Evolutionary conservation across 2,888 invertebrate genomes (phyloP).

Genomic region (Lithophane ornitopus): DNA sequence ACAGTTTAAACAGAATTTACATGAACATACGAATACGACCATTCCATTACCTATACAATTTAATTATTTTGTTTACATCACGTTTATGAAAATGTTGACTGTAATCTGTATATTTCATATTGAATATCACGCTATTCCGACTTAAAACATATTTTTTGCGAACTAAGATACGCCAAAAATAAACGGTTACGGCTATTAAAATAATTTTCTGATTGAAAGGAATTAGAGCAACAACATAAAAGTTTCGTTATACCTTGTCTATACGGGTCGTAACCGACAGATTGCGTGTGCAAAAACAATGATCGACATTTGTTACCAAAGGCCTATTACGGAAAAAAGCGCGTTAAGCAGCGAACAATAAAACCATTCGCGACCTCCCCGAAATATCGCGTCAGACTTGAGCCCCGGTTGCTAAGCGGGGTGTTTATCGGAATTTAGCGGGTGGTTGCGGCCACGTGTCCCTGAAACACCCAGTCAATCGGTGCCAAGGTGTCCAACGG

Average conservation of each 20-base stretch:
- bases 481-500: slow-evolving; percentile 86
- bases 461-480: slow-evolving; percentile 81
- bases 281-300: slow-evolving; percentile 86
- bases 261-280: slow-evolving; percentile 76
- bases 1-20: slow-evolving; percentile 39
- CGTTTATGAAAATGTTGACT: slow-evolving; percentile 32
- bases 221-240: slow-evolving; percentile 75
- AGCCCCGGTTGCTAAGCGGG: slow-evolving; percentile 69
- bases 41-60: slow-evolving; percentile 15
- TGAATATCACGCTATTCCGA: slow-evolving; percentile 33
- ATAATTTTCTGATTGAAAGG: slow-evolving; percentile 75
- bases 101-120: slow-evolving; percentile 28
- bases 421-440: slow-evolving; percentile 64
- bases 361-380: slow-evolving; percentile 75
- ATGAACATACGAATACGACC: slow-evolving; percentile 22
- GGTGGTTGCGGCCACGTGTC: slow-evolving; percentile 71
- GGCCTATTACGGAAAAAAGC: slow-evolving; percentile 78
- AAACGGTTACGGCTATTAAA: slow-evolving; percentile 62
- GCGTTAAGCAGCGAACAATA: slow-evolving; percentile 78
- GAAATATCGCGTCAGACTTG: slow-evolving; percentile 69
- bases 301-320: slow-evolving; percentile 80
- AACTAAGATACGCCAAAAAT: slow-evolving; percentile 36
- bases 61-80: slow-evolving; percentile 43
- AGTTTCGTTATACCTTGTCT: slow-evolving; percentile 71
- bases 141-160: slow-evolving; percentile 34